Evolutionary conservation across 2,797 vertebrate species (phyloP).

Genomic region (Nasua narica): DNA sequence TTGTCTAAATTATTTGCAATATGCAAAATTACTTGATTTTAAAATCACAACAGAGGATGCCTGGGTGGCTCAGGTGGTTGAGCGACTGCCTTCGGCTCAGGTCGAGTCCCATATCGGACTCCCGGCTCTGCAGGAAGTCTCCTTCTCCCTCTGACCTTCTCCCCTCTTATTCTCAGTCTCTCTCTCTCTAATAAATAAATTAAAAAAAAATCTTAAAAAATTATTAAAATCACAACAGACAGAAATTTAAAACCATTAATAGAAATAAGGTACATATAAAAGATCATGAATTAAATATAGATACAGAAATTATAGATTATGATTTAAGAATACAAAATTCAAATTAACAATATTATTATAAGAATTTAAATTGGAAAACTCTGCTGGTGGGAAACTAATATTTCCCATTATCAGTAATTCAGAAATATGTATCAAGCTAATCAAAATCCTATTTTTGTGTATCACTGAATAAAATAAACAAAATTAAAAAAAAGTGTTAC

Average conservation of each 20-base stretch:
- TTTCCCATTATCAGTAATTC: neutral
- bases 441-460: neutral
- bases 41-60: neutral
- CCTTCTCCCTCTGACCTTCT: no score
- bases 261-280: neutral
- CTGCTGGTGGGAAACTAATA: neutral
- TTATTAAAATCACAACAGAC: neutral
- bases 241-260: neutral
- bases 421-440: neutral
- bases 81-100: no score
- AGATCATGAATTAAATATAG: neutral
- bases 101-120: no score
- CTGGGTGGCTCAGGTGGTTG: no score
- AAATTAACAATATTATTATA: neutral
- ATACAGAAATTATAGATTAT: neutral
- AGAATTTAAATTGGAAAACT: neutral
- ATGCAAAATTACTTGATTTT: neutral
- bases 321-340: neutral
- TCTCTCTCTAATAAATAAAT: no score
- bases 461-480: neutral
- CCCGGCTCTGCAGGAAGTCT: no score
- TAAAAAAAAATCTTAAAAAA: no score
- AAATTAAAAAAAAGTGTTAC: neutral
- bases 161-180: no score
- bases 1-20: fast-evolving